Percentiles rank a stretch among this genome's conserved stretches.
Conservation (phyloP, 2,113 vertebrate genomes). For the Struthio camelus region DNA sequence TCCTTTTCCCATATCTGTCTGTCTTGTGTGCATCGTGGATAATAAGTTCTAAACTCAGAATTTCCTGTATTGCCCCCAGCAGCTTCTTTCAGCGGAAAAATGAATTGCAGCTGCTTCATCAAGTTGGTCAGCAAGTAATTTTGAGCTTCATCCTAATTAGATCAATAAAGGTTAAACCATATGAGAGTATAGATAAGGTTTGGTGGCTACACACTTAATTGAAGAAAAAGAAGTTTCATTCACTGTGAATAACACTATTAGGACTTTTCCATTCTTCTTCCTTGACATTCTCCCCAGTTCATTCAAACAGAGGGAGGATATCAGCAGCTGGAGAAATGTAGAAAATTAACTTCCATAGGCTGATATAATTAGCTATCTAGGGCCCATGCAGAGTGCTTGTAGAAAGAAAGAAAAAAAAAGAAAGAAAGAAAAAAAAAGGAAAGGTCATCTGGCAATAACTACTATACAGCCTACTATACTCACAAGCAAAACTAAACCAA, state of each 20-base stretch:
- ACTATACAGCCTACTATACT: neutral
- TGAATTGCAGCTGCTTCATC: neutral
- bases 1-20: neutral
- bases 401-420: neutral
- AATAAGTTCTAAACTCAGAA: neutral
- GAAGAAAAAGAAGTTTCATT: slow-evolving; percentile 37
- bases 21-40: neutral
- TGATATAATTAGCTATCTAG: neutral
- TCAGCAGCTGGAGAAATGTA: neutral
- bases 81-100: neutral
- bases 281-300: neutral
- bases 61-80: neutral
- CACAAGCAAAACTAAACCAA: neutral
- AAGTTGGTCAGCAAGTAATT: slow-evolving; percentile 44
- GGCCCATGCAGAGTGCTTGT: neutral
- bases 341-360: neutral
- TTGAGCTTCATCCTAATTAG: slow-evolving; percentile 59
- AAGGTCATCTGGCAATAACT: neutral
- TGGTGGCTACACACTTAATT: slow-evolving; percentile 66
- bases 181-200: slow-evolving; percentile 50
- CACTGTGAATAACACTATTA: slow-evolving; percentile 27
- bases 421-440: neutral
- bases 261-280: slow-evolving; percentile 1
- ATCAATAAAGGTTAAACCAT: slow-evolving; percentile 65
- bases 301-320: neutral